phyloP scores from a whole-genome alignment of 1,140 invertebrate species.

The Apis florea region DNA sequence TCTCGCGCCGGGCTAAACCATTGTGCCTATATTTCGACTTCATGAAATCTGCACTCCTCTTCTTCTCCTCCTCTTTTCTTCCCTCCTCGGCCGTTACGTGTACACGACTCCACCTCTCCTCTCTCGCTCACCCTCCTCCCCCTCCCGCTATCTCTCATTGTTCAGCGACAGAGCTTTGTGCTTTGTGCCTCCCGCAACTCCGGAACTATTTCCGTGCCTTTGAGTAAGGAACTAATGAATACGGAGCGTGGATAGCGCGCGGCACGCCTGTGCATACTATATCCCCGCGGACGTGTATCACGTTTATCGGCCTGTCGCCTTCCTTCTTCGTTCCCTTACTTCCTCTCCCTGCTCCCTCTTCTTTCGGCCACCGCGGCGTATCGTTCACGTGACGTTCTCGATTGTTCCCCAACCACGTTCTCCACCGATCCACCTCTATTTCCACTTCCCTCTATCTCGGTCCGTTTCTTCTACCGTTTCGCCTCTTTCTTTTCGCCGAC shows the following conservation, averaged over 20 bases:
- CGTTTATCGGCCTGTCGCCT: conserved; percentile 57
- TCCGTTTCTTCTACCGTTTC: neutral
- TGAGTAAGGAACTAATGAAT: conserved; percentile 81
- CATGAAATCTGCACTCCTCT: conserved; percentile 78
- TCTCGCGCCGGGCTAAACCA: conserved; percentile 74
- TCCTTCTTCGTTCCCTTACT: conserved; percentile 49
- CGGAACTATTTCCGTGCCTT: conserved; percentile 79
- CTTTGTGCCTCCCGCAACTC: conserved; percentile 77
- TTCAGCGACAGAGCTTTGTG: conserved; percentile 79
- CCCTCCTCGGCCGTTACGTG: conserved; percentile 63
- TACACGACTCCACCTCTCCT: conserved; percentile 24
- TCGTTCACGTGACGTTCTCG: conserved; percentile 32
- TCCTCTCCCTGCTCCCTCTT: conserved; percentile 38
- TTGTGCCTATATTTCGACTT: conserved; percentile 78
- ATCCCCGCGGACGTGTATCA: conserved; percentile 59
- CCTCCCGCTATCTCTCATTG: conserved; percentile 73
- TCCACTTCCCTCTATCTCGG: neutral
- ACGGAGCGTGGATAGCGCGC: conserved; percentile 64
- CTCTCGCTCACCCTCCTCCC: conserved; percentile 42
- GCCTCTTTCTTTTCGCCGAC: neutral
- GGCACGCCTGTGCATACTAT: conserved; percentile 54
- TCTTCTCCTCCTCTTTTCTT: conserved; percentile 42
- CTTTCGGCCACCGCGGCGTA: conserved; percentile 22
- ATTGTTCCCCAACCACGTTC: conserved; percentile 19
- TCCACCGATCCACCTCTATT: conserved; percentile 3